Evolutionary conservation across 2,888 invertebrate species (phyloP).

Genomic region (Podotricha telesiphe): DNA sequence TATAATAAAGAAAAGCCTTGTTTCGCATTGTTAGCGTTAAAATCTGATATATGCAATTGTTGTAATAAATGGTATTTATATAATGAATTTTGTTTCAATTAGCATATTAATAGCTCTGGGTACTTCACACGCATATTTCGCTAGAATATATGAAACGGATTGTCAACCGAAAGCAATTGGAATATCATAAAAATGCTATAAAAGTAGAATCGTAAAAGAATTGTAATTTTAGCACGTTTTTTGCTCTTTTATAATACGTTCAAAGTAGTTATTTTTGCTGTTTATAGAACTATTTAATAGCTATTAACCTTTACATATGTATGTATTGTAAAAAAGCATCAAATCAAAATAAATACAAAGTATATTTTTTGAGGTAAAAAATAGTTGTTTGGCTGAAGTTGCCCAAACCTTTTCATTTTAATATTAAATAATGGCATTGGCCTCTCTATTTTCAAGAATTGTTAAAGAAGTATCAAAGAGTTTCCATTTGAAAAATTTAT

Average conservation of each 20-base stretch:
- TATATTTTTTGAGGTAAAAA: neutral
- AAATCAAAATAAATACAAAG: no score
- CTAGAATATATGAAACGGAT: slow-evolving; percentile 75
- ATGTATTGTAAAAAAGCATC: neutral
- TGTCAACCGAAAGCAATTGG: slow-evolving; percentile 76
- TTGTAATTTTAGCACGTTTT: slow-evolving; percentile 55
- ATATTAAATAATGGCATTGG: slow-evolving; percentile 23
- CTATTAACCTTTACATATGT: slow-evolving; percentile 33
- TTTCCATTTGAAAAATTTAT: slow-evolving; percentile 63
- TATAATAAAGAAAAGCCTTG: neutral
- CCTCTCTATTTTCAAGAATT: slow-evolving; percentile 23
- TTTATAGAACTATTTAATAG: slow-evolving; percentile 24
- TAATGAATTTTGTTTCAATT: slow-evolving; percentile 65
- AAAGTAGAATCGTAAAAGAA: slow-evolving; percentile 73
- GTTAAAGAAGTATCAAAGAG: slow-evolving; percentile 49
- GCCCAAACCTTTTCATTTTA: slow-evolving; percentile 28
- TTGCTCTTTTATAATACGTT: slow-evolving; percentile 54
- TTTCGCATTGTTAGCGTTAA: neutral
- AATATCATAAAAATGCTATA: slow-evolving; percentile 78
- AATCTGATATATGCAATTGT: neutral
- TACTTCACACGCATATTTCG: slow-evolving; percentile 69
- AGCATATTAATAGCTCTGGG: slow-evolving; percentile 71
- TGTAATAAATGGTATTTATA: slow-evolving; percentile 42
- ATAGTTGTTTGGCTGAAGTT: slow-evolving; percentile 9
- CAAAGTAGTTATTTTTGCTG: slow-evolving; percentile 28